phyloP scores from a whole-genome alignment of 2,797 vertebrate species.

The Pangasius sanitwongsei region DNA sequence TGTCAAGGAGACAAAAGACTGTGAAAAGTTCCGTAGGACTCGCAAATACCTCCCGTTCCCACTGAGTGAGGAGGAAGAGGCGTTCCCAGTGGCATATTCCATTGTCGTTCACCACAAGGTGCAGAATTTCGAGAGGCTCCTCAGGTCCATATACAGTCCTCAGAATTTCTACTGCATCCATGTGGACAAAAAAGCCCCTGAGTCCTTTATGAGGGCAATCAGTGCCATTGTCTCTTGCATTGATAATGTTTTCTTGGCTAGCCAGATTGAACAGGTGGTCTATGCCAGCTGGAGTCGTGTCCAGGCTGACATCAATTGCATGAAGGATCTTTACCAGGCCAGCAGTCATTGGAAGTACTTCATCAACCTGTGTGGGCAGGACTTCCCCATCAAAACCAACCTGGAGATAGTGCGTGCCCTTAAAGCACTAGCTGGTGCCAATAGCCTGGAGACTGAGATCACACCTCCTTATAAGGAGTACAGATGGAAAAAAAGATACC shows the following conservation, averaged over 20 bases:
- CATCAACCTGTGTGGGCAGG: slow-evolving; percentile 89
- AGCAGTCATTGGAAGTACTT: slow-evolving; percentile 84
- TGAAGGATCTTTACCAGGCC: slow-evolving; percentile 81
- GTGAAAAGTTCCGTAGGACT: not conserved
- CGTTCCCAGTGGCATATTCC: slow-evolving; percentile 88
- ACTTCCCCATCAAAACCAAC: slow-evolving; percentile 92
- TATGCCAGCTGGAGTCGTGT: slow-evolving; percentile 86
- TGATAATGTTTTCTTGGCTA: slow-evolving; percentile 85
- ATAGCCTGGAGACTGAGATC: slow-evolving; percentile 84
- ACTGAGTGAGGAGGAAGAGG: slow-evolving; percentile 83
- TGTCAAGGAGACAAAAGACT: slow-evolving; percentile 23
- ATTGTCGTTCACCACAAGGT: slow-evolving; percentile 89
- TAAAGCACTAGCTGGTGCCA: slow-evolving; percentile 76
- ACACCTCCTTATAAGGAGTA: slow-evolving; percentile 75
- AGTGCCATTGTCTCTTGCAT: slow-evolving; percentile 81
- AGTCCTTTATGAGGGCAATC: slow-evolving; percentile 75
- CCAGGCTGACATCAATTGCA: slow-evolving; percentile 92
- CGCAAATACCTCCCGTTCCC: slow-evolving; percentile 81
- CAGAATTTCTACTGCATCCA: slow-evolving; percentile 92
- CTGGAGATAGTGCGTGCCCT: slow-evolving; percentile 84
- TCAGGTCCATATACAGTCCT: slow-evolving; percentile 86
- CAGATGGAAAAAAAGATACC: slow-evolving; percentile 73
- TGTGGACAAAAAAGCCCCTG: slow-evolving; percentile 81
- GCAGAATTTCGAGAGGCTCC: slow-evolving; percentile 85
- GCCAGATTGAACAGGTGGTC: slow-evolving; percentile 76